A percentile compares a stretch with the other conserved stretches of the same genome.
These are phyloP conservation scores for Tetragnatha montana DNA, from an alignment of 2,888 invertebrate genomes.

Conservation along the genomic window DNA sequence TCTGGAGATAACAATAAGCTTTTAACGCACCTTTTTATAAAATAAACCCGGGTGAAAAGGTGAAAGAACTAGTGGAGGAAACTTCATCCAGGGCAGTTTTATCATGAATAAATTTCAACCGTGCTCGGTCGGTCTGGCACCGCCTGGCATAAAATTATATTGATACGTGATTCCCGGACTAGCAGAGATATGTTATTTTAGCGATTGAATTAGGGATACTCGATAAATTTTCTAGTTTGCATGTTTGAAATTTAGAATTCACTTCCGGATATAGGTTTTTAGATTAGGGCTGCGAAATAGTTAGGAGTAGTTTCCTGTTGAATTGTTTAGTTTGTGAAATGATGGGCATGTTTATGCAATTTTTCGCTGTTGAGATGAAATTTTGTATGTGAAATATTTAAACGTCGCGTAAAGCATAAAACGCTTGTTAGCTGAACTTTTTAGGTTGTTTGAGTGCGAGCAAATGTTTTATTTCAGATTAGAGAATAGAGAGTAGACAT, in stretches of 20 bases:
- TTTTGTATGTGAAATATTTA: too few relatives aligned
- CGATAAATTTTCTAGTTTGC: not conserved
- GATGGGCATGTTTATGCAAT: too few relatives aligned
- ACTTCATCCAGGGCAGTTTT: not conserved
- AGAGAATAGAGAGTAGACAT: too few relatives aligned
- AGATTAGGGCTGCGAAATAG: not conserved
- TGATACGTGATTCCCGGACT: not conserved
- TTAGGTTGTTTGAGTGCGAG: too few relatives aligned
- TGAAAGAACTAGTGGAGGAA: not conserved
- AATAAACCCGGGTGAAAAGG: not conserved
- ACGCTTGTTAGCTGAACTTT: too few relatives aligned
- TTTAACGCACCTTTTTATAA: constrained; percentile 29
- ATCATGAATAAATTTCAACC: constrained; percentile 39
- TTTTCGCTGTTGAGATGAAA: too few relatives aligned
- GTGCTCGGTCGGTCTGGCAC: not conserved
- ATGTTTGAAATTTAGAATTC: not conserved
- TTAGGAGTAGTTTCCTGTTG: too few relatives aligned
- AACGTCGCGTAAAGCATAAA: too few relatives aligned
- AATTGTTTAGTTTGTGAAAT: too few relatives aligned
- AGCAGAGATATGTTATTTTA: not conserved
- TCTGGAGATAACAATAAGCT: constrained; percentile 37
- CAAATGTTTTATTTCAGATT: too few relatives aligned
- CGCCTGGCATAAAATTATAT: constrained; percentile 7
- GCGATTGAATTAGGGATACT: constrained; percentile 5
- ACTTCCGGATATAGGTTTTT: not conserved